These are phyloP conservation scores for Drosophila siamana DNA, from an alignment of 2,888 invertebrate genomes.

Conservation along the genomic window DNA sequence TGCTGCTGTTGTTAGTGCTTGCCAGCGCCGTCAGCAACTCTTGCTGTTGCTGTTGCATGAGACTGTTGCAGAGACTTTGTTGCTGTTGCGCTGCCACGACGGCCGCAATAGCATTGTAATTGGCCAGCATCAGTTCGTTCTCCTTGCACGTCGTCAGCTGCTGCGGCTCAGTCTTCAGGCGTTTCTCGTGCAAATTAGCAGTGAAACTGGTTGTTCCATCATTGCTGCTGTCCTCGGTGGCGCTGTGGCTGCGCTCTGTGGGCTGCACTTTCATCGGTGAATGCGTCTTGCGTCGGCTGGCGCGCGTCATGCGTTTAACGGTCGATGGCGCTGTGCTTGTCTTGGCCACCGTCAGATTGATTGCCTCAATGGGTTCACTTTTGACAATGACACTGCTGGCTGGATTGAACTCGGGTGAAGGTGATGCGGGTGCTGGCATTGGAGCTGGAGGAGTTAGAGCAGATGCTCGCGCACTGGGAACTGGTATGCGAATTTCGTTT, in stretches of 20 bases:
- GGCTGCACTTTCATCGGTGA: constrained; percentile 68
- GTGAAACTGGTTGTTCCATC: constrained; percentile 27
- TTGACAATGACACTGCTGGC: constrained; percentile 7
- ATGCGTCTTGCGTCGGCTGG: constrained; percentile 71
- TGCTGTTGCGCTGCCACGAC: constrained; percentile 59
- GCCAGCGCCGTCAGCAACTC: constrained; percentile 56
- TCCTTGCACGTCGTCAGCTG: constrained; percentile 55
- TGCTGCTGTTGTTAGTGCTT: constrained; percentile 30
- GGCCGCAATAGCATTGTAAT: constrained; percentile 70
- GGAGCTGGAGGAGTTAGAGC: neutral
- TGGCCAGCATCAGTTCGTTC: constrained; percentile 71
- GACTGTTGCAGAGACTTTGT: constrained; percentile 51
- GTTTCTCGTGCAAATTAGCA: constrained; percentile 38
- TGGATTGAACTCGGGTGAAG: neutral
- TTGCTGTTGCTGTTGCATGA: constrained; percentile 63
- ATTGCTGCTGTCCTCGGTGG: constrained; percentile 47
- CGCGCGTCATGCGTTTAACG: constrained; percentile 49
- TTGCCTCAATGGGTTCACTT: constrained; percentile 58
- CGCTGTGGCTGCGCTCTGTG: constrained; percentile 49
- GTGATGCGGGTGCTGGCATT: neutral
- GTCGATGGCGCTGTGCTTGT: constrained; percentile 16
- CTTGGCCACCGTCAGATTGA: constrained; percentile 61
- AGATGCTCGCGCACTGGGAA: neutral
- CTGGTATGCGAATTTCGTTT: constrained; percentile 3
- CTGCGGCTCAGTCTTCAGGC: constrained; percentile 37